Conservation (phyloP, 2,113 vertebrate genomes). For the Pardalotus punctatus region DNA sequence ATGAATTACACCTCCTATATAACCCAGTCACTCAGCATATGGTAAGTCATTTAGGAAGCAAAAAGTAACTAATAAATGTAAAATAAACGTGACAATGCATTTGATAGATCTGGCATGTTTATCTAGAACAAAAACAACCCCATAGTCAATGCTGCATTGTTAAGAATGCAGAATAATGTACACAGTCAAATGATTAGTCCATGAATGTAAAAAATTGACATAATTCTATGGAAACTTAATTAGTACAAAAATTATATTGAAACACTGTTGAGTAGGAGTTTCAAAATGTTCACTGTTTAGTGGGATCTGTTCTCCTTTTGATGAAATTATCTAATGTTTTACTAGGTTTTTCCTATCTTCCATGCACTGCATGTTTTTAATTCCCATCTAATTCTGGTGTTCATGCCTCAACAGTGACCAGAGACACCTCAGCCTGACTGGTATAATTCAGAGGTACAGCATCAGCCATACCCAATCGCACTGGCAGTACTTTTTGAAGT, state of each 20-base stretch:
- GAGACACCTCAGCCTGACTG: background rate
- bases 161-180: background rate
- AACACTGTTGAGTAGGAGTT: background rate
- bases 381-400: background rate
- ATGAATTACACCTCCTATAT: background rate
- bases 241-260: background rate
- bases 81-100: background rate
- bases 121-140: background rate
- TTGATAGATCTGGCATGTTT: background rate
- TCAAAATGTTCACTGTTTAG: background rate
- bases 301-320: background rate
- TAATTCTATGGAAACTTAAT: background rate
- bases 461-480: background rate
- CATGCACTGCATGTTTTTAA: background rate
- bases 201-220: background rate
- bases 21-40: background rate
- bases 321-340: background rate
- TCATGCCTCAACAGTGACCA: accelerated
- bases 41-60: background rate
- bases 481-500: background rate
- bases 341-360: background rate
- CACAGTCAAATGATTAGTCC: background rate
- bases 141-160: background rate
- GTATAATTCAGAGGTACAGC: background rate
- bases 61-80: background rate